Percentiles rank a stretch among this genome's conserved stretches.
Conservation (phyloP, 1,140 invertebrate genomes). For the Acromyrmex charruanus region DNA sequence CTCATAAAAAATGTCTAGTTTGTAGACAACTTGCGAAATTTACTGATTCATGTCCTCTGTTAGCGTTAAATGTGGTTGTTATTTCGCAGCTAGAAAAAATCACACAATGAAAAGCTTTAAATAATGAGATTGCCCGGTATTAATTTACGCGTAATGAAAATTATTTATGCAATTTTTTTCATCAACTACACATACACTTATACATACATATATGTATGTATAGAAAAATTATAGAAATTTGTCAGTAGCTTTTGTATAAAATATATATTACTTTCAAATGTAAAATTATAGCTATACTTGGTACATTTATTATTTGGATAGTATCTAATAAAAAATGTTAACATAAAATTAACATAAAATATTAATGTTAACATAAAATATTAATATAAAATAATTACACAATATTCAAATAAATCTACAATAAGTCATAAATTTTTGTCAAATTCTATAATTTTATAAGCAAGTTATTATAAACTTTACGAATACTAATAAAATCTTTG, state of each 20-base stretch:
- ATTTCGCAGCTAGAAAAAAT: neutral
- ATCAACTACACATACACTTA: too few species aligned
- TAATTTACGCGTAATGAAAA: slow-evolving; percentile 17
- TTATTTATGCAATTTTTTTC: slow-evolving; percentile 29
- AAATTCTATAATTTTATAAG: neutral
- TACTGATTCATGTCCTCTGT: neutral
- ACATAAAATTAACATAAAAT: neutral
- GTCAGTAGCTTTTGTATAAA: neutral
- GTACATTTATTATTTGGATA: neutral
- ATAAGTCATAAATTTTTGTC: neutral
- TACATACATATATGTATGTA: too few species aligned
- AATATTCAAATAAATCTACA: neutral
- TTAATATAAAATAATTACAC: neutral
- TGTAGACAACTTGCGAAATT: neutral
- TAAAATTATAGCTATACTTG: neutral
- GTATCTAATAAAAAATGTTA: neutral
- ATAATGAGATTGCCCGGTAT: neutral
- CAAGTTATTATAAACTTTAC: neutral
- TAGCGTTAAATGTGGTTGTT: slow-evolving; percentile 19
- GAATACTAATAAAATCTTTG: neutral
- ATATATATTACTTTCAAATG: neutral
- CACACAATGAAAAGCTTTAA: slow-evolving; percentile 9
- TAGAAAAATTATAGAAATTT: neutral
- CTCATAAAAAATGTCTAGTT: neutral
- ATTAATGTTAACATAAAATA: neutral